Conservation (phyloP, 92 coral and sea anemone species). For the Palythoa caribaeorum region DNA sequence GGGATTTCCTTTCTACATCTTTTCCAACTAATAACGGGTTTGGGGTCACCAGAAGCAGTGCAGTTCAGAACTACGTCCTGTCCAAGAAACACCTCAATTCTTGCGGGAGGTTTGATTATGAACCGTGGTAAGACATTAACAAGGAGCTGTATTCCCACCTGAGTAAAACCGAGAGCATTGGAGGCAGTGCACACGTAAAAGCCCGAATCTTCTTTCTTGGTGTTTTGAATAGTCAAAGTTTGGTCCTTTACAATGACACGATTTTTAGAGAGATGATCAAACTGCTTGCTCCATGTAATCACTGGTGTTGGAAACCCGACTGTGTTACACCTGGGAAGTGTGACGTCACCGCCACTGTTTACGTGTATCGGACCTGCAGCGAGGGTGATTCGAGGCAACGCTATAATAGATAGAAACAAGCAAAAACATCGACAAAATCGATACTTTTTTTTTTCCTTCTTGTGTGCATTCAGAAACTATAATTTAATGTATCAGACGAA, state of each 20-base stretch:
- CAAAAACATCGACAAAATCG: no score
- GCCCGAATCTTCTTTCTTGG: neutral
- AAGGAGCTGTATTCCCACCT: neutral
- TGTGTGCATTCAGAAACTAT: no score
- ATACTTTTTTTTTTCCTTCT: no score
- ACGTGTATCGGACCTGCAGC: neutral
- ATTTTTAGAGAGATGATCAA: slow-evolving; percentile 12
- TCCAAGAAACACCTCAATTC: slow-evolving; percentile 18
- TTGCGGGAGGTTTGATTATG: slow-evolving; percentile 10
- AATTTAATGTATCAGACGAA: no score
- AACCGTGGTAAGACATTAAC: slow-evolving; percentile 12
- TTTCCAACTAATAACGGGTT: neutral
- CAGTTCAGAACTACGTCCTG: slow-evolving; percentile 16
- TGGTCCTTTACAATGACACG: neutral
- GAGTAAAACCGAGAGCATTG: neutral
- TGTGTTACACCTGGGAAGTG: slow-evolving; percentile 30
- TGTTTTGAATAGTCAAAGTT: neutral
- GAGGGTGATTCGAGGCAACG: slow-evolving; percentile 18
- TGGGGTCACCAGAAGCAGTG: slow-evolving; percentile 11
- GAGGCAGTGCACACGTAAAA: slow-evolving; percentile 20
- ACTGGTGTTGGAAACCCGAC: slow-evolving; percentile 27
- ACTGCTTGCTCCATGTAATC: slow-evolving; percentile 24
- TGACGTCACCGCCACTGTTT: slow-evolving; percentile 20
- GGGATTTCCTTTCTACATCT: neutral
- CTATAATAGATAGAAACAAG: neutral